Conservation (phyloP, 92 coral and sea anemone species). For the Diadumene lineata region DNA sequence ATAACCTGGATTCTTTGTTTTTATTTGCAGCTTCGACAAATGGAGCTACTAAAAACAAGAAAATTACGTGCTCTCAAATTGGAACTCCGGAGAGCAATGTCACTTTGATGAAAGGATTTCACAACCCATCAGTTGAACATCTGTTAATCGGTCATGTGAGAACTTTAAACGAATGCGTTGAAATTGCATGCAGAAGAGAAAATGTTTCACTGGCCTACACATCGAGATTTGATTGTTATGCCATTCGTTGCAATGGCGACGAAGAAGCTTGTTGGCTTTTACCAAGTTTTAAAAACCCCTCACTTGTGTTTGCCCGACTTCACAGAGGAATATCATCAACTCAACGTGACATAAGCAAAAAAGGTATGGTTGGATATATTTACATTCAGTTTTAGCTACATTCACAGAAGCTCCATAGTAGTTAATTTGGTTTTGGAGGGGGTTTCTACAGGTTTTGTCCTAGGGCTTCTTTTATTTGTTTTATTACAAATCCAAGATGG, state of each 20-base stretch:
- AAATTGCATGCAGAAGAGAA: constrained; percentile 38
- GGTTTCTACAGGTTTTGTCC: background rate
- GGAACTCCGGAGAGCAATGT: constrained; percentile 38
- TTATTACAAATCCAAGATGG: constrained; percentile 1
- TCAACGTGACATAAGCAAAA: background rate
- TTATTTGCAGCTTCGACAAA: background rate
- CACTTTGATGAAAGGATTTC: constrained; percentile 32
- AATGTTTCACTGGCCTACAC: constrained; percentile 40
- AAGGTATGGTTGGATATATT: constrained; percentile 30
- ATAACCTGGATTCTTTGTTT: background rate
- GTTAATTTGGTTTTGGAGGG: too few species aligned
- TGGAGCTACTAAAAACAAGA: constrained; percentile 18
- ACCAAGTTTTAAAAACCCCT: constrained; percentile 32
- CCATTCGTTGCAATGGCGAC: constrained; percentile 33
- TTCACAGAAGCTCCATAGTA: too few species aligned
- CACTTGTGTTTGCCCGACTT: constrained; percentile 50
- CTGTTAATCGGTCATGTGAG: constrained; percentile 34
- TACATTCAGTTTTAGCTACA: too few species aligned
- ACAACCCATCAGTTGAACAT: constrained; percentile 20
- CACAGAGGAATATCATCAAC: constrained; percentile 14
- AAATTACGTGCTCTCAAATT: constrained; percentile 28
- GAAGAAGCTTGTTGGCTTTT: constrained; percentile 34
- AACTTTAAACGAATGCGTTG: constrained; percentile 41
- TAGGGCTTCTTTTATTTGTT: background rate
- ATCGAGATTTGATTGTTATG: constrained; percentile 41